phyloP scores from a whole-genome alignment of 2,888 invertebrate species.

The Scaptomyza parva region DNA sequence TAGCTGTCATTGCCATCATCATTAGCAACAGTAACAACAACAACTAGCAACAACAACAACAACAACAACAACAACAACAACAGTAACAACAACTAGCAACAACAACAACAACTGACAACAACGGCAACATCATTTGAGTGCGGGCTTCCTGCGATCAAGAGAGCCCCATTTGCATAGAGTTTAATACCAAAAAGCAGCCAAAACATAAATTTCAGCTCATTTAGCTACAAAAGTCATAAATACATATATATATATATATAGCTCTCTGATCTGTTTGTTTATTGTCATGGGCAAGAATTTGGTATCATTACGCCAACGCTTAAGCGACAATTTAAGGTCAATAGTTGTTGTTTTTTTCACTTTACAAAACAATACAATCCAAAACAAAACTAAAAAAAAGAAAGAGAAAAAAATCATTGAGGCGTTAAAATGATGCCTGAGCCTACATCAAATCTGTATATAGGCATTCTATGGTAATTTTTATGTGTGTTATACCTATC shows the following conservation, averaged over 20 bases:
- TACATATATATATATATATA: not conserved
- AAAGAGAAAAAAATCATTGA: conserved; percentile 35
- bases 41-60: no score
- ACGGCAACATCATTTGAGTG: conserved; percentile 12
- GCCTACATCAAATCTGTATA: conserved; percentile 31
- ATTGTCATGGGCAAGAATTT: conserved; percentile 49
- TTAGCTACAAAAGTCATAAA: conserved; percentile 30
- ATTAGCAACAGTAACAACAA: conserved; percentile 34
- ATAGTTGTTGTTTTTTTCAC: conserved; percentile 46
- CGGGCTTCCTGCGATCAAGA: conserved; percentile 40
- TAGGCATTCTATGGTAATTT: conserved; percentile 39
- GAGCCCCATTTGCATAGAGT: conserved; percentile 23
- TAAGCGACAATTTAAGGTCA: conserved; percentile 74
- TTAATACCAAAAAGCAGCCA: conserved; percentile 42
- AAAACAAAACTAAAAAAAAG: no score
- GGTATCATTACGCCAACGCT: conserved; percentile 56
- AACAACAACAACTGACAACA: not conserved
- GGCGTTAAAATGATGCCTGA: conserved; percentile 33
- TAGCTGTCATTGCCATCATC: conserved; percentile 59
- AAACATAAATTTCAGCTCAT: conserved; percentile 53
- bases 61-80: not conserved
- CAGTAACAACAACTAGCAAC: not conserved
- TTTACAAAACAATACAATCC: conserved; percentile 6
- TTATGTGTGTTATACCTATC: not conserved
- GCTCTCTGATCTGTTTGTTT: conserved; percentile 12